Evolutionary conservation across 2,797 vertebrate genomes (phyloP).

Genomic region (Antennarius maculatus): DNA sequence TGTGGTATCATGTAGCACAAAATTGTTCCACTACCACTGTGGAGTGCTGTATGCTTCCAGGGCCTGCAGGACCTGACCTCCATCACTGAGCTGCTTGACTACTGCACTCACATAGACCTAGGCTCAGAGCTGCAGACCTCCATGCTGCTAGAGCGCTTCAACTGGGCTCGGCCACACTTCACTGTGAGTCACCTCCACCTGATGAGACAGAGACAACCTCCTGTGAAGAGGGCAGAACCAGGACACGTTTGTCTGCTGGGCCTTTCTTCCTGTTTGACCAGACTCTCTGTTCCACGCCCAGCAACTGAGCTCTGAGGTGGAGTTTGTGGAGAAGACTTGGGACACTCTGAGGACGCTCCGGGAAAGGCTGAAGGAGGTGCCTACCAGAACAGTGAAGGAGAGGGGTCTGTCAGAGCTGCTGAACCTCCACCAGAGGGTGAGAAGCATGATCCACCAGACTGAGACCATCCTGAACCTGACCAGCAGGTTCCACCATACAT

Average conservation of each 20-base stretch:
- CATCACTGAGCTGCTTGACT: slow-evolving; percentile 83
- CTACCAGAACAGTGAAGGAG: slow-evolving; percentile 57
- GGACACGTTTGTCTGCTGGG: too few relatives aligned
- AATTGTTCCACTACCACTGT: background rate
- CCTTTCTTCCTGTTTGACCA: background rate
- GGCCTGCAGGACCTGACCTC: slow-evolving; percentile 79
- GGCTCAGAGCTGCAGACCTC: slow-evolving; percentile 81
- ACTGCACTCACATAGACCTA: slow-evolving; percentile 84
- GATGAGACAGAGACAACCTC: background rate
- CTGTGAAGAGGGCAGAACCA: too few relatives aligned
- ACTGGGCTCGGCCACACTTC: slow-evolving; percentile 83
- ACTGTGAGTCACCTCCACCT: slow-evolving; percentile 74
- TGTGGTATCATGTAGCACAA: too few relatives aligned
- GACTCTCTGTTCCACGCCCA: slow-evolving; percentile 47
- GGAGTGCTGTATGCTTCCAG: slow-evolving; percentile 65
- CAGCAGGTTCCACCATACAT: slow-evolving; percentile 80
- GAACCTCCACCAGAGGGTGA: slow-evolving; percentile 81
- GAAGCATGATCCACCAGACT: slow-evolving; percentile 81
- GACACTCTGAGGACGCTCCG: slow-evolving; percentile 78
- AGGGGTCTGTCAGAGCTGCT: slow-evolving; percentile 80
- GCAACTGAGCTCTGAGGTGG: slow-evolving; percentile 87
- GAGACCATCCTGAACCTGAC: slow-evolving; percentile 83
- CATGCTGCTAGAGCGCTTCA: slow-evolving; percentile 82
- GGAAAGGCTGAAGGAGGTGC: slow-evolving; percentile 55
- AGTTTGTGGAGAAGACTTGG: slow-evolving; percentile 79